Base-by-base conservation (phyloP, 35 echinoderm and acorn worm species). In the Apostichopus californicus region DNA sequence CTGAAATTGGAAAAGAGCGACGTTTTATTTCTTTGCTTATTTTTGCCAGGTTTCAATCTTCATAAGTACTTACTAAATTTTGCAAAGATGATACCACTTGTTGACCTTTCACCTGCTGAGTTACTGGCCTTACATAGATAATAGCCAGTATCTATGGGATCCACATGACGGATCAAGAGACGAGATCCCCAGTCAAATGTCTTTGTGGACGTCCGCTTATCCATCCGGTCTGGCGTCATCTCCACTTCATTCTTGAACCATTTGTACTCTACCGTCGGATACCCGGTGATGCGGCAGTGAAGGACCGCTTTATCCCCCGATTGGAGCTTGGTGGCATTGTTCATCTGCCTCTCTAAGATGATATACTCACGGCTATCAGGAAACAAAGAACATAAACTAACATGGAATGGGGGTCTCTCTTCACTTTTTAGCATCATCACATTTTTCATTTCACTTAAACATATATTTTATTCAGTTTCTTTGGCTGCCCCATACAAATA, bases 231-330 rank as follows among this genome's bases (percentile, higher is more conserved):
- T 64, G 91, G 88, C 12, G 90, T 92, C 56, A 99, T 87, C 8
- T 78, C 66, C 2, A 87, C 95, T 24, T 99, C 97, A 34, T 99
- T 99, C 77, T 99, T 99, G 77, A 56, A 99, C 97, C 97, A 99
- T 53, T 56, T 90, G 92, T 96, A 96, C 12, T 86, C 77, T 0
- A 93, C 93, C 25, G 55, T 78, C 14, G 97, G 97, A 8, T 88
- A 78, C 15, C 97, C 97, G 5, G 92, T 92, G 58, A 99, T 96
- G 15, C 95, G 93, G 75, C 97, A 99, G 18, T 92, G 73, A 5
- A 99, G 65, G 0, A 93, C 92, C 1, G 97, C 97, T 54, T 96
- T 96, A 80, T 99, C 97, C 2, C 93, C 95, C 1, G 93, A 78
- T 21, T 90, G 66, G 10, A 99, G 81, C 18, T 60, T 84, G 5